Base-by-base conservation (phyloP, 2,888 invertebrate species). In the Drosophila pseudotalamancana region DNA sequence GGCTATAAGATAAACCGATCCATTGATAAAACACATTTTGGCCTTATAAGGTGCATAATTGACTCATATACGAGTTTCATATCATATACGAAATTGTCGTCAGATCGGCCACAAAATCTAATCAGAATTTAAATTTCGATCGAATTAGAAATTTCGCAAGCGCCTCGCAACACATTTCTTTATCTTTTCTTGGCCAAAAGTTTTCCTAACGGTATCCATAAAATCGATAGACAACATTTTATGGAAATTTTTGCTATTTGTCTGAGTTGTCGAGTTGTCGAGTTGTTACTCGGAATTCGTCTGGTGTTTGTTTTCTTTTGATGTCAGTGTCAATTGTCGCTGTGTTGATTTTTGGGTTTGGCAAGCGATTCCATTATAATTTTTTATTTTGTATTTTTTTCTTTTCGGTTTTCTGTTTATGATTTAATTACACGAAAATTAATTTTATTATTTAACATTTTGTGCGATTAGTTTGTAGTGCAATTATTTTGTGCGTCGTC, bases 391-490 rank as follows among this genome's bases (percentile, higher is more conserved):
- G 12, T 42, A n/a, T n/a, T n/a, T n/a, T n/a, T n/a, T n/a, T n/a
- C n/a, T n/a, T n/a, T n/a, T n/a, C n/a, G n/a, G n/a, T n/a, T n/a
- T n/a, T n/a, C n/a, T n/a, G n/a, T 87, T 88, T 86, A 82, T 54
- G 88, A 88, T 82, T 82, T 88, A 75, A 87, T 82, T 88, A 68
- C 56, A 78, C 70, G 66, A 65, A 78, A 73, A 66, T 67, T 62
- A 43, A 81, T 64, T 73, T 66, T 63, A 71, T 62, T 65, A 69
- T 77, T 63, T 51, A 40, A 39, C 31, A 48, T 48, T 34, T 39
- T 12, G 29, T 39, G 45, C 4, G 29, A 27, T 19, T 54, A 39
- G 61, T 56, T 79, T 49, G 60, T 42, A 70, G 79, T 87, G 85
- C 86, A 81, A 79, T 86, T 75, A 59, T 72, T 73, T 61, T 62